These are phyloP conservation scores for Drosophila anomelani DNA, from an alignment of 2,888 invertebrate genomes.

Conservation along the genomic window DNA sequence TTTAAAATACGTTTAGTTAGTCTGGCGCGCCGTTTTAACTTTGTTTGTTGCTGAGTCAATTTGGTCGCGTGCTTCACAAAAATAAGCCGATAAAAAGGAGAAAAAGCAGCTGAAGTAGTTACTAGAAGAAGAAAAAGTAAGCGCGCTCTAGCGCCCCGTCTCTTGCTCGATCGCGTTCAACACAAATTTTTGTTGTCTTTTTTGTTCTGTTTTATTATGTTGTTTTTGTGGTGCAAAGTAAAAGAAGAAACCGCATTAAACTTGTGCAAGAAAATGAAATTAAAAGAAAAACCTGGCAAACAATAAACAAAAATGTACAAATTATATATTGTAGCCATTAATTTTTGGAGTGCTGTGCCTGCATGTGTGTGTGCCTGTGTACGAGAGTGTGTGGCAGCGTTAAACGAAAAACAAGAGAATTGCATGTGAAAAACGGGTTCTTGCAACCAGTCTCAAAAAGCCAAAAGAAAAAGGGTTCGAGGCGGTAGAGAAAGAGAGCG, in stretches of 20 bases:
- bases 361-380: slow-evolving; percentile 12
- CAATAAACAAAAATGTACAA: slow-evolving; percentile 22
- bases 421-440: slow-evolving; percentile 72
- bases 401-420: slow-evolving; percentile 52
- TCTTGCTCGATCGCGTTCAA: slow-evolving; percentile 26
- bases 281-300: slow-evolving; percentile 11
- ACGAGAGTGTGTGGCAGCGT: slow-evolving; percentile 42
- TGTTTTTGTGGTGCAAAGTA: slow-evolving; percentile 25
- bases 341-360: slow-evolving; percentile 24
- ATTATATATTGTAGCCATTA: slow-evolving; percentile 20
- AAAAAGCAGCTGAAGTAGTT: not conserved
- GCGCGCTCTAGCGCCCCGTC: slow-evolving; percentile 9
- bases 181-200: slow-evolving; percentile 59
- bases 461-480: slow-evolving; percentile 64
- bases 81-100: not conserved
- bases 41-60: slow-evolving; percentile 11
- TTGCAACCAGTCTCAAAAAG: slow-evolving; percentile 63
- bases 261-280: slow-evolving; percentile 16
- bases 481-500: slow-evolving; percentile 37
- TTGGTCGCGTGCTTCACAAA: slow-evolving; percentile 19
- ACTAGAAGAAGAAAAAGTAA: slow-evolving; percentile 16
- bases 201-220: slow-evolving; percentile 53
- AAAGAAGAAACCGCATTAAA: not conserved
- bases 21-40: slow-evolving; percentile 7
- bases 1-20: slow-evolving; percentile 14